phyloP scores from a whole-genome alignment of 2,113 vertebrate species.

The Pterophyllum scalare region DNA sequence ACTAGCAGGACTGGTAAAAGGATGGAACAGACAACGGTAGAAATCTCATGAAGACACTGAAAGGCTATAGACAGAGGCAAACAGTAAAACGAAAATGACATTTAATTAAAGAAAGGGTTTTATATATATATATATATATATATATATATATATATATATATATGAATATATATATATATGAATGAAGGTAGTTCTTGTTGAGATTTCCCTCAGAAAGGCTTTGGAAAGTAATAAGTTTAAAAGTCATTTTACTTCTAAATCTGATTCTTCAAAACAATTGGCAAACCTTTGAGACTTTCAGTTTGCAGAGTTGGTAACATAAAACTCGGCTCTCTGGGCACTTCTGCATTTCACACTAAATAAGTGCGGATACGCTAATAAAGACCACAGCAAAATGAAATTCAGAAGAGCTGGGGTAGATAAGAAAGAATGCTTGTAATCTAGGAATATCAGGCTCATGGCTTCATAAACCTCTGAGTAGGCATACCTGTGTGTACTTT shows the following conservation, averaged over 20 bases:
- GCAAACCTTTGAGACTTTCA: constrained; percentile 36
- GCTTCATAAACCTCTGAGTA: constrained; percentile 17
- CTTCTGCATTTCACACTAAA: constrained; percentile 33
- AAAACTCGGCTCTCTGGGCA: constrained; percentile 23
- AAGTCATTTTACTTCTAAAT: constrained; percentile 16
- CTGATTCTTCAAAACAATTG: constrained; percentile 48
- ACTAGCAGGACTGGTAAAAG: constrained; percentile 25
- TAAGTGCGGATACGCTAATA: constrained; percentile 29
- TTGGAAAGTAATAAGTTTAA: constrained; percentile 43
- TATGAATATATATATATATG: not conserved
- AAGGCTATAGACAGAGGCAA: constrained; percentile 23
- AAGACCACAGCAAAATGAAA: constrained; percentile 11
- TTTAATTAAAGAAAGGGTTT: constrained; percentile 44
- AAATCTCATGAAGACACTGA: constrained; percentile 2
- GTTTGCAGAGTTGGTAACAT: constrained; percentile 43
- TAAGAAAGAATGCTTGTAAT: constrained; percentile 19
- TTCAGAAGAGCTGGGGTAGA: not conserved
- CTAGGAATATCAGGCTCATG: constrained; percentile 32
- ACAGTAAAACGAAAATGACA: constrained; percentile 20
- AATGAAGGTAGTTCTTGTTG: constrained; percentile 18
- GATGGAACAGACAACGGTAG: constrained; percentile 17
- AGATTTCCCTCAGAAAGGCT: constrained; percentile 30
- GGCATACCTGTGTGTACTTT: constrained; percentile 20
- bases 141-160: no score
- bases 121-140: no score